A percentile compares a stretch with the other conserved stretches of the same genome.
Conservation (phyloP, 2,113 vertebrate species). For the Xenopus laevis region DNA sequence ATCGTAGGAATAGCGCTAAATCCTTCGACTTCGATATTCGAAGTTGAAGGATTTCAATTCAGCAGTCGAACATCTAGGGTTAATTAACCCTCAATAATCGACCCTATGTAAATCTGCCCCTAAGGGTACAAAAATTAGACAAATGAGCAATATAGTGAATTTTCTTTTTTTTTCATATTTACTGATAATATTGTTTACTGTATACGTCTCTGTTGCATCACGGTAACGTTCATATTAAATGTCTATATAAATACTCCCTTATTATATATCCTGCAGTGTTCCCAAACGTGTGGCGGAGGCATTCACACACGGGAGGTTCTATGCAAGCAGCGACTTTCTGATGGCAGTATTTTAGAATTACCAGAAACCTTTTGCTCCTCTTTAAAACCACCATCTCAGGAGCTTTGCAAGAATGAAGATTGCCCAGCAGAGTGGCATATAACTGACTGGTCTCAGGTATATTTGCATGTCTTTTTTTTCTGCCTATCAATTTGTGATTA, state of each 20-base stretch:
- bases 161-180: too few species aligned
- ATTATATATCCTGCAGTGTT: slow-evolving; percentile 71
- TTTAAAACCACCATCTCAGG: slow-evolving; percentile 60
- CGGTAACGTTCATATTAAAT: too few species aligned
- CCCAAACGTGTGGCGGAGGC: slow-evolving; percentile 81
- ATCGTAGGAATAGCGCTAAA: too few species aligned
- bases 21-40: too few species aligned
- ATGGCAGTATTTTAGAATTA: slow-evolving; percentile 83
- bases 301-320: slow-evolving; percentile 67
- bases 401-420: slow-evolving; percentile 70
- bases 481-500: neutral
- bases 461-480: neutral
- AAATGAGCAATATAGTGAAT: too few species aligned
- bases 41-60: too few species aligned
- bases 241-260: neutral
- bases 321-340: slow-evolving; percentile 86
- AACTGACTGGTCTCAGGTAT: slow-evolving; percentile 86
- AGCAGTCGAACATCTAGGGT: too few species aligned
- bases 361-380: slow-evolving; percentile 82
- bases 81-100: too few species aligned
- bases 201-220: too few species aligned
- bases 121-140: too few species aligned
- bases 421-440: slow-evolving; percentile 83
- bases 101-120: too few species aligned
- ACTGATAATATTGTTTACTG: too few species aligned